These are phyloP conservation scores for Austrolebias charrua DNA, from an alignment of 2,797 vertebrate species.

Conservation along the genomic window DNA sequence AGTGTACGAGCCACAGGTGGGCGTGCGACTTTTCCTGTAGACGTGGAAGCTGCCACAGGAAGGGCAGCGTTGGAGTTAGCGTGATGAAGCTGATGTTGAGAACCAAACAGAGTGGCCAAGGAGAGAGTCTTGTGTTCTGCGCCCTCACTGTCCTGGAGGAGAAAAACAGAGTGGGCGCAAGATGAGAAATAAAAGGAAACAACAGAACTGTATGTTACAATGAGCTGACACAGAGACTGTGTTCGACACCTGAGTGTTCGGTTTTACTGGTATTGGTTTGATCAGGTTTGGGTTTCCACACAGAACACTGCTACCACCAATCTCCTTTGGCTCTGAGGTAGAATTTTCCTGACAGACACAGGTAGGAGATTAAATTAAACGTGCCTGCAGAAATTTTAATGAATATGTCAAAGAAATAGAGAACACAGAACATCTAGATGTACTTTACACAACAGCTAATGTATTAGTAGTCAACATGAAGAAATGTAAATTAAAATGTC, in stretches of 20 bases:
- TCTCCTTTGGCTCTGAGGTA: constrained; percentile 92
- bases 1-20: constrained; percentile 83
- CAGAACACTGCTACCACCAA: constrained; percentile 87
- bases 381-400: too few relatives aligned
- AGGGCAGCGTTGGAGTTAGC: constrained; percentile 46
- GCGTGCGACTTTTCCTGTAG: constrained; percentile 40
- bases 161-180: background rate
- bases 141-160: constrained; percentile 65
- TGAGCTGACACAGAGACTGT: background rate
- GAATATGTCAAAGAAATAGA: background rate
- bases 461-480: background rate
- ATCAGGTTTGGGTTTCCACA: constrained; percentile 91
- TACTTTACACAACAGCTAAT: background rate
- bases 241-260: constrained; percentile 72
- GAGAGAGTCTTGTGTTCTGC: constrained; percentile 83
- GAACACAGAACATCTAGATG: background rate
- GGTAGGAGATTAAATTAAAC: too few relatives aligned
- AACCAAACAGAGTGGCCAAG: constrained; percentile 85
- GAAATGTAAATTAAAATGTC: background rate
- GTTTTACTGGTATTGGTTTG: constrained; percentile 95
- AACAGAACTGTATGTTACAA: background rate
- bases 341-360: constrained; percentile 75
- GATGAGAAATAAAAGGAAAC: background rate
- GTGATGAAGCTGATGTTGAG: constrained; percentile 63
- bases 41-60: background rate